Evolutionary conservation across 1,140 invertebrate genomes (phyloP).

Genomic region (Helicoverpa zea): DNA sequence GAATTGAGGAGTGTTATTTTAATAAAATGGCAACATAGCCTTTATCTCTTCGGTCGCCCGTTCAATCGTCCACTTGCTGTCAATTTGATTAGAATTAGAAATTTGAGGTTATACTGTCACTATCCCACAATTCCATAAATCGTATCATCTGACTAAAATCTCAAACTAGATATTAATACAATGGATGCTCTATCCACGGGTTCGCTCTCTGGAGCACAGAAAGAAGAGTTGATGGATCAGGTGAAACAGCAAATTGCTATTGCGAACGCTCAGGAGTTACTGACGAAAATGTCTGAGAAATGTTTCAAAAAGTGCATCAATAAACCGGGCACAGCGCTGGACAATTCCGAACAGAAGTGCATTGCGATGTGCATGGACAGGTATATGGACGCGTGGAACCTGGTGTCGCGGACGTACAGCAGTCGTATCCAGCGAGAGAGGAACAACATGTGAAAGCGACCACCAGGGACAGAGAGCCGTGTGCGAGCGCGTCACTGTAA

Average conservation of each 20-base stretch:
- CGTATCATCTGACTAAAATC: constrained; percentile 33
- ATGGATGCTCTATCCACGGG: constrained; percentile 82
- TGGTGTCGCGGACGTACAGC: constrained; percentile 95
- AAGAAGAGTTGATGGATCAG: constrained; percentile 97
- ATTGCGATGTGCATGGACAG: constrained; percentile 99
- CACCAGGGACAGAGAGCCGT: not conserved
- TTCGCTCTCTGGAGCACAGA: constrained; percentile 90
- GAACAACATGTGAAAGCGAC: constrained; percentile 82
- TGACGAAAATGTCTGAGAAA: constrained; percentile 98
- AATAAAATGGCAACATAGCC: not conserved
- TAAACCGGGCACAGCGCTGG: constrained; percentile 96
- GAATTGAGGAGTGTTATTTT: not conserved
- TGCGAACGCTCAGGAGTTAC: constrained; percentile 97
- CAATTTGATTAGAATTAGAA: constrained; percentile 22
- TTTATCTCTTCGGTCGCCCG: not conserved
- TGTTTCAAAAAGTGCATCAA: constrained; percentile 98
- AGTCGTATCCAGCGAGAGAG: constrained; percentile 93
- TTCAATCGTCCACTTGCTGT: not conserved
- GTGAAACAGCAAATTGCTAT: constrained; percentile 98
- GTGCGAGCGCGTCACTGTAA: constrained; percentile 71
- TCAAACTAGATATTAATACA: constrained; percentile 30
- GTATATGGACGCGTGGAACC: constrained; percentile 98
- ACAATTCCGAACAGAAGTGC: constrained; percentile 98
- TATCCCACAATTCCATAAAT: constrained; percentile 41
- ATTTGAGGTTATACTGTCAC: constrained; percentile 55